Evolutionary conservation across 1,140 invertebrate genomes (phyloP), one percentile per base, ranked within the genome.

Genomic region (Chionoecetes opilio): DNA sequence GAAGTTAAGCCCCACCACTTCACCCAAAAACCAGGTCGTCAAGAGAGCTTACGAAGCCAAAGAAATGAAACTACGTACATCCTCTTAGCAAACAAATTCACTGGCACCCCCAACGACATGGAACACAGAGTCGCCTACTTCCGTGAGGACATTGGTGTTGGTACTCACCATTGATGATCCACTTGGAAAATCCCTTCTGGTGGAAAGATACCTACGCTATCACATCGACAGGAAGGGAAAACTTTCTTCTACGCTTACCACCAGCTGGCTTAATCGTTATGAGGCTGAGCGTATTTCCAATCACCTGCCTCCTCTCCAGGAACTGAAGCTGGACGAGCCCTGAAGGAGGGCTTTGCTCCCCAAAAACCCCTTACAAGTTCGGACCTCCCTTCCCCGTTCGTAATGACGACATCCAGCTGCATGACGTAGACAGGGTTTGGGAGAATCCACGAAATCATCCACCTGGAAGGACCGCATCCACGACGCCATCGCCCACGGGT

Each of bases 161-260:
- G 84, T 26, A 86, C 82, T 38, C 92, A 93, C 82, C 82, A 93
- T 37, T 93, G 3, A 93, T 46, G n/a, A 85, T 82, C 34, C 92
- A 93, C 32, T 34, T 93, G 31, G 92, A 93, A 31, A 85, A 86
- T 34, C 92, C 92, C 34, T 93, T 93, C 92, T 93, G 92, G 92
- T 93, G 92, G 92, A 84, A 93, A 17, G 92, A 93, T 29, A 86
- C 82, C 5, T 86, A 37, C 38, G 92, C n/a, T 38, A 31, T 46
- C 82, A 93, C 9, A 84, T 93, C 34, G 92, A 93, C 9, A 82
- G 92, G 37, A 93, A 86, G 32, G 92, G 92, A 29, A 82, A 93
- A 93, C 11, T 82, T 91, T 75, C 41, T 93, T 93, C 92, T 93
- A 84, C 35, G 37, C 82, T 3, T 84, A 93, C 46, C 92, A 93